A percentile compares a stretch with the other conserved stretches of the same genome.
These are phyloP conservation scores for Cloeon dipterum DNA, from an alignment of 2,888 invertebrate species.

Conservation along the genomic window DNA sequence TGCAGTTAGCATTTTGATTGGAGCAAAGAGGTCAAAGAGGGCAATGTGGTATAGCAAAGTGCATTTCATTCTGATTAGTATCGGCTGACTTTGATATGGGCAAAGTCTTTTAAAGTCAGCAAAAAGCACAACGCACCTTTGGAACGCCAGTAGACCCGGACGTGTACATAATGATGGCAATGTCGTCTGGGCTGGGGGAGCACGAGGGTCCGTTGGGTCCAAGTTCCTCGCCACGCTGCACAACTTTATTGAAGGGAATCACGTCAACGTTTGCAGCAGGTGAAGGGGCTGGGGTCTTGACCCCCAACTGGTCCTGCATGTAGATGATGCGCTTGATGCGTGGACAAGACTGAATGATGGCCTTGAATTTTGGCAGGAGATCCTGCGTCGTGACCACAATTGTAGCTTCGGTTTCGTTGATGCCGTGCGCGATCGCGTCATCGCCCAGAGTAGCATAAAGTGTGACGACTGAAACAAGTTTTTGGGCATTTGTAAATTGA, in stretches of 20 bases:
- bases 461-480: conserved; percentile 55
- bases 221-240: conserved; percentile 32
- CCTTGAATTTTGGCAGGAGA: conserved; percentile 72
- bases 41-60: no score
- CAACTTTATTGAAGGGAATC: conserved; percentile 47
- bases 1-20: no score
- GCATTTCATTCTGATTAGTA: no score
- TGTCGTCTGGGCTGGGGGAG: conserved; percentile 46
- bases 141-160: conserved; percentile 92
- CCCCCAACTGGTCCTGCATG: conserved; percentile 61
- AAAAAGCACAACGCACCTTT: no score
- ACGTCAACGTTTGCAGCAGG: conserved; percentile 47
- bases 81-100: no score
- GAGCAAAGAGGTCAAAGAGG: no score
- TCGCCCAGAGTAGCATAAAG: conserved; percentile 93
- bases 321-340: conserved; percentile 56
- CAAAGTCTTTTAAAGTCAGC: no score
- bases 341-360: conserved; percentile 46
- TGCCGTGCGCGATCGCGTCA: conserved; percentile 87
- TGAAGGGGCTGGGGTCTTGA: conserved; percentile 36
- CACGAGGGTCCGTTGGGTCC: no score
- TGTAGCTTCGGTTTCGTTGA: conserved; percentile 88
- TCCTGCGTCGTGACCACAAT: conserved; percentile 85
- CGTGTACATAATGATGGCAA: conserved; percentile 97
- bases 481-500: no score